These are phyloP conservation scores for Pachyrhynchus sulphureomaculatus DNA, from an alignment of 1,140 invertebrate species.

Conservation along the genomic window DNA sequence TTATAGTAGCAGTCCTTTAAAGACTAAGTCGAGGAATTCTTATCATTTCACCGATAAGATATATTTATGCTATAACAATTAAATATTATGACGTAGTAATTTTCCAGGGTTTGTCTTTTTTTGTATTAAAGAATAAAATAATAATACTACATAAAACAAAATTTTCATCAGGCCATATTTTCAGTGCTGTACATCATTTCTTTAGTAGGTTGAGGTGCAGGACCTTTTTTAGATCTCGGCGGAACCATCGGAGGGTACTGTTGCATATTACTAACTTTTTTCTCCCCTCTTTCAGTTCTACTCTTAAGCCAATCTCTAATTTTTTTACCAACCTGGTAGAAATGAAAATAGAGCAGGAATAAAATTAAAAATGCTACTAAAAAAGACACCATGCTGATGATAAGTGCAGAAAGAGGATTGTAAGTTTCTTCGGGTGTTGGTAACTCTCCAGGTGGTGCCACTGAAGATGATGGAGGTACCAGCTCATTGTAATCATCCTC, in stretches of 20 bases:
- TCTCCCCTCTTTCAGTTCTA: constrained; percentile 25
- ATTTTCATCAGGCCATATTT: constrained; percentile 33
- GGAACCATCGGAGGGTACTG: constrained; percentile 32
- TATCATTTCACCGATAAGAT: too few species aligned
- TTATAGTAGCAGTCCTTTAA: too few species aligned
- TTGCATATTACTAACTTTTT: constrained; percentile 12
- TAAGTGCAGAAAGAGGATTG: constrained; percentile 41
- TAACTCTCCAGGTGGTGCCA: not conserved
- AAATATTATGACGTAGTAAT: not conserved
- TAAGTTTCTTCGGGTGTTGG: constrained; percentile 38
- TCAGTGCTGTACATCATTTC: constrained; percentile 30
- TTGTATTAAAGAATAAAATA: not conserved
- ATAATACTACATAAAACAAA: not conserved
- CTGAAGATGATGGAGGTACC: constrained; percentile 8
- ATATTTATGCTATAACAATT: too few species aligned
- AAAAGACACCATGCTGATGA: constrained; percentile 48
- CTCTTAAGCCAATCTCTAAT: constrained; percentile 45
- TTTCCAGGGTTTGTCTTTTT: not conserved
- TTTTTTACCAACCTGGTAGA: constrained; percentile 48
- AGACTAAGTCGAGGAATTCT: too few species aligned
- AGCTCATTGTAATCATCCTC: constrained; percentile 27
- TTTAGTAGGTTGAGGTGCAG: constrained; percentile 1
- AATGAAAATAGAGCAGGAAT: constrained; percentile 50
- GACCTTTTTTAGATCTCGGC: constrained; percentile 31
- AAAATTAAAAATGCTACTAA: constrained; percentile 50